Base-by-base conservation (phyloP, 1,140 invertebrate genomes). In the Diorhabda sublineata region DNA sequence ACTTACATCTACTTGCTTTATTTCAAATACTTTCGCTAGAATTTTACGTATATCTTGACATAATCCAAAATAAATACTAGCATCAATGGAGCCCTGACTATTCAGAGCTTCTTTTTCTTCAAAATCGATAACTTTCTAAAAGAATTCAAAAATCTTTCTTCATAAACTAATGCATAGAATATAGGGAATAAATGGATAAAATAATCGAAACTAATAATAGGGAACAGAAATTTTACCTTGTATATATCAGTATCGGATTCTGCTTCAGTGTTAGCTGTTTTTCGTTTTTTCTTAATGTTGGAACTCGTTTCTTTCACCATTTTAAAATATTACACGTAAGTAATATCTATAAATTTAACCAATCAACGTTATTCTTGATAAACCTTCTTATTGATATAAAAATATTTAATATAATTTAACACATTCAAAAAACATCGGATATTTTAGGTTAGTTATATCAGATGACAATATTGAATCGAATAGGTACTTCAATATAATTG, bases 71-170 rank as follows among this genome's bases (percentile, higher is more conserved):
- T 91, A 93, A n/a, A 86, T 81, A 69, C 84, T 77, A 3, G 88
- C 85, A 84, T 93, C 92, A 74, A 86, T 84, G 8, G 88, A 86
- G 5, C 88, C 84, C 61, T 88, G 84, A 70, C 90, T 80, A 58
- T 83, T 78, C 47, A 85, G 80, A 47, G 91, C 89, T 82, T 93
- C 91, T 65, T 88, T 83, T 79, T 93, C 91, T 82, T 94, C 92
- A 72, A 85, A 87, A 68, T 85, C 84, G 60, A 89, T 86, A 58
- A 89, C 88, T 77, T 82, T 85, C 88, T 90, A 70, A 5, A 83
- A 83, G 73, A 71, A 26, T 26, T 26, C 1, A 26, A 26, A 26
- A 26, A 26, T 26, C 26, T 26, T 26, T 26, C 1, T 26, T 26
- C 26, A 26, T 26, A 26, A 26, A 26, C 26, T 26, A 26, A 26